Evolutionary conservation across 64 coral and sea anemone species (phyloP).

Genomic region (Actinia equina): DNA sequence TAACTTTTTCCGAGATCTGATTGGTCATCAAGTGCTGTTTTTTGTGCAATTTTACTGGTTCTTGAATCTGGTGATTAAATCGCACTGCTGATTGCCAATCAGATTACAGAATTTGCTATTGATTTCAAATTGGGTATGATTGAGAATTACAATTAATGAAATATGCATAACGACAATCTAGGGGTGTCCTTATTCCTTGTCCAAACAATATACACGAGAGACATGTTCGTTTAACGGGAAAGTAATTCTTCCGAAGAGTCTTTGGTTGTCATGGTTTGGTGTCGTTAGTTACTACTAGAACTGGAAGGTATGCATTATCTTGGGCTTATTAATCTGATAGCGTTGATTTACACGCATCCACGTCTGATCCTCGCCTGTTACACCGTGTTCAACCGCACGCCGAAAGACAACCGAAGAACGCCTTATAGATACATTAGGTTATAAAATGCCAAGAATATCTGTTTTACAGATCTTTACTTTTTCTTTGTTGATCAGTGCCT

Average conservation of each 20-base stretch:
- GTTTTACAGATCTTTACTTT: slow-evolving; percentile 40
- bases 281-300: background rate
- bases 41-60: too few relatives aligned
- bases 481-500: slow-evolving; percentile 12
- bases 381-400: too few relatives aligned
- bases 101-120: too few relatives aligned
- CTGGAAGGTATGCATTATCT: background rate
- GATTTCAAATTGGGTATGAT: too few relatives aligned
- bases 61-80: too few relatives aligned
- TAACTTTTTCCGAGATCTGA: too few relatives aligned
- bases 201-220: too few relatives aligned
- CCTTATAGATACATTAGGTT: background rate
- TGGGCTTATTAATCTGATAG: background rate
- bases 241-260: background rate
- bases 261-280: background rate
- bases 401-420: background rate
- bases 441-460: slow-evolving; percentile 31
- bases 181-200: too few relatives aligned
- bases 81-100: too few relatives aligned
- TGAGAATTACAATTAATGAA: too few relatives aligned
- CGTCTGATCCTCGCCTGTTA: background rate
- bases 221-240: background rate
- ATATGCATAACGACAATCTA: too few relatives aligned
- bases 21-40: too few relatives aligned
- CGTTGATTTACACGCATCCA: background rate